Evolutionary conservation across 2,797 vertebrate genomes (phyloP).

Genomic region (Gobio occitaniae): DNA sequence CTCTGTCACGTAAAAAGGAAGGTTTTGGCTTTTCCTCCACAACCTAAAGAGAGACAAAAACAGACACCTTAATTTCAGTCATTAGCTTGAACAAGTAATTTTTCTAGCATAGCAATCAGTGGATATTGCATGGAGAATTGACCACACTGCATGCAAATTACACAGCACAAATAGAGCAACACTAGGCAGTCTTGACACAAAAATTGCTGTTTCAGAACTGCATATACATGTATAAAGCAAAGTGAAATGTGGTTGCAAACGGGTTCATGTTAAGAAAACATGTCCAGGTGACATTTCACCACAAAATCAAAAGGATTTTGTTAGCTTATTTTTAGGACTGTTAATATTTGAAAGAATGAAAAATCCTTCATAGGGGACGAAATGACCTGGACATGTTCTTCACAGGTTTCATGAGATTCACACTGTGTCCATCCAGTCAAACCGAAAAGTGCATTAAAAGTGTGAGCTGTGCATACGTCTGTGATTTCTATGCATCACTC

Average conservation of each 20-base stretch:
- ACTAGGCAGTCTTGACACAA: neutral
- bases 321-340: neutral
- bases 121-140: neutral
- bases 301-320: neutral
- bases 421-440: neutral
- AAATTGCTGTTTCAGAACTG: neutral
- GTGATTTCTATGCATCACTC: constrained; percentile 23
- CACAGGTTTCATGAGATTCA: neutral
- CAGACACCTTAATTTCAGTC: constrained; percentile 19
- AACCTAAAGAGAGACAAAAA: constrained; percentile 61
- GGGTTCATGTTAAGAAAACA: neutral
- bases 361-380: neutral
- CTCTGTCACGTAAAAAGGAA: constrained; percentile 76
- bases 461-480: constrained; percentile 5
- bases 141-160: constrained; percentile 13
- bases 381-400: neutral
- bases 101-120: neutral
- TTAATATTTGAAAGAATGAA: neutral
- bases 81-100: neutral
- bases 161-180: constrained; percentile 3
- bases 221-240: neutral
- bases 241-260: neutral
- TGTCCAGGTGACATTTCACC: neutral
- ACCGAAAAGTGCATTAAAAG: neutral
- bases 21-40: constrained; percentile 74